Conservation (phyloP, 2,113 vertebrate species). For the Chloropsis cyanopogon region DNA sequence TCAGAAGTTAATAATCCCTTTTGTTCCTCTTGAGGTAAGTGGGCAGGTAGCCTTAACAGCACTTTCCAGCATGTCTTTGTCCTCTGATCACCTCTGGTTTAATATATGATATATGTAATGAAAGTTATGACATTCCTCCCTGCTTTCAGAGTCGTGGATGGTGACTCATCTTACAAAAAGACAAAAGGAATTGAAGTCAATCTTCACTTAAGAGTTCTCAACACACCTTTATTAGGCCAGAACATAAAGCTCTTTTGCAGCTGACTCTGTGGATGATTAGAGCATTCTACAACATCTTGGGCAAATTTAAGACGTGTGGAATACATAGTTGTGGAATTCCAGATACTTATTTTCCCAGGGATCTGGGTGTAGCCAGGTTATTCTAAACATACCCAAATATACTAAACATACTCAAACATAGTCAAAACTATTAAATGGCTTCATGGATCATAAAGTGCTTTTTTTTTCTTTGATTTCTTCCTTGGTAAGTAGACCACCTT, state of each 20-base stretch:
- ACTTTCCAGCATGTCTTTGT: neutral
- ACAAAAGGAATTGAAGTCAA: neutral
- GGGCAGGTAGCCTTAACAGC: neutral
- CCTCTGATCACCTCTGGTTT: neutral
- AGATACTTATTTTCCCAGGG: neutral
- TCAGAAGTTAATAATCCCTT: neutral
- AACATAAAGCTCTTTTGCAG: neutral
- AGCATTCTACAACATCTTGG: neutral
- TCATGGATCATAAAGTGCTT: neutral
- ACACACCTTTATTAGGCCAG: neutral
- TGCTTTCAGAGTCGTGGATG: neutral
- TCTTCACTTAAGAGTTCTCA: neutral
- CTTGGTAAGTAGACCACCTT: neutral
- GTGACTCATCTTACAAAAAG: neutral
- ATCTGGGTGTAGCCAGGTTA: neutral
- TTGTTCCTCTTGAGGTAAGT: neutral
- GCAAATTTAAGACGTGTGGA: neutral
- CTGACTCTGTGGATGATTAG: neutral
- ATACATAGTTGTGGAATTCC: neutral
- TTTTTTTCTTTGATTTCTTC: neutral
- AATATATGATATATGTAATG: neutral
- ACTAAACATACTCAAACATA: neutral
- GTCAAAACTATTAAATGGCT: neutral
- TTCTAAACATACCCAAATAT: too few relatives aligned
- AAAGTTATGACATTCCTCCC: neutral